A percentile compares a stretch with the other conserved stretches of the same genome.
Evolutionary conservation across 2,113 vertebrate species (phyloP).

Genomic region (Carettochelys insculpta): DNA sequence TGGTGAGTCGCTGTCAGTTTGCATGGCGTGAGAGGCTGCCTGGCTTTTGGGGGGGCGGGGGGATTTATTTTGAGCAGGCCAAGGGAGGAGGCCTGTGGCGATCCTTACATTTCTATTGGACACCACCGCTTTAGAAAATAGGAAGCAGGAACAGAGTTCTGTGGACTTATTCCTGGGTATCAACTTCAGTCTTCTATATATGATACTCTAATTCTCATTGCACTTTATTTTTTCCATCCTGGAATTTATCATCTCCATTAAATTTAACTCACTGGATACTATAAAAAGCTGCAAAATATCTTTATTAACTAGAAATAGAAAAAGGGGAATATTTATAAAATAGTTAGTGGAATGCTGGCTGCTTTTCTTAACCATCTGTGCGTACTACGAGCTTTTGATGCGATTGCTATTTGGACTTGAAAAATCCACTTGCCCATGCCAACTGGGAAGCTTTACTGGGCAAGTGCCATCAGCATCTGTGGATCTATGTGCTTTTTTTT

Average conservation of each 20-base stretch:
- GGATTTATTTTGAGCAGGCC: too few species aligned
- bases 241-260: neutral
- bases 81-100: too few species aligned
- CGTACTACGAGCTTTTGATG: neutral
- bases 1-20: too few species aligned
- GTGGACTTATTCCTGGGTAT: neutral
- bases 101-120: too few species aligned
- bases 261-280: neutral
- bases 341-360: neutral
- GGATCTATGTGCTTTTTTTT: neutral
- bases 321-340: neutral
- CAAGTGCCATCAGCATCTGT: neutral
- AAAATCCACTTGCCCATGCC: neutral
- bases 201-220: neutral
- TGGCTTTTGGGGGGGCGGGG: too few species aligned
- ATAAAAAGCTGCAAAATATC: neutral
- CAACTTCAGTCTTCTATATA: neutral
- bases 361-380: neutral
- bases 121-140: too few species aligned
- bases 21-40: too few species aligned
- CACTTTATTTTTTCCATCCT: neutral
- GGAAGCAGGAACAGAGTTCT: neutral
- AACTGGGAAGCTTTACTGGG: neutral
- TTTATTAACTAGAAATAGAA: neutral
- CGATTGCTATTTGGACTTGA: neutral